Base-by-base conservation (phyloP, 2,888 invertebrate species). In the Prosapia bicincta region DNA sequence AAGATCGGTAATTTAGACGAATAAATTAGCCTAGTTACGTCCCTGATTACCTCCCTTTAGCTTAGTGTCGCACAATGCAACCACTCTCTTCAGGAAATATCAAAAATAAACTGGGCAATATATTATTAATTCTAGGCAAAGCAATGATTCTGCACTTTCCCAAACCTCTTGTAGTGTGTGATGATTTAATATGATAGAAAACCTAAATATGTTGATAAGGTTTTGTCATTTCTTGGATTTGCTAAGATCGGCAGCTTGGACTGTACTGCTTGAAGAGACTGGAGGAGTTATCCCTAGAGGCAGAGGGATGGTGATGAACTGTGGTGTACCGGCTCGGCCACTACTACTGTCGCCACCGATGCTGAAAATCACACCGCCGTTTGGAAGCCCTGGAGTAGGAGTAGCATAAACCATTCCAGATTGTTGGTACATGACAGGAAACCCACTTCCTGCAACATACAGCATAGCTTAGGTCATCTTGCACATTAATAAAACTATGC, bases 391-490 rank as follows among this genome's bases (percentile, higher is more conserved):
- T 1, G 81, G 78, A 9, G 79, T 76, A 9, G 85, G 85, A 13
- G 86, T 83, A 0, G 86, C 85, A 80, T 86, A 87, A 83, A 87
- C 85, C 84, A 86, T 84, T 65, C 86, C 86, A 78, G 86, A 85
- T 0, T 86, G 83, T 80, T 86, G 86, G 78, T 86, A 86, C 75
- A 86, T 82, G 65, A 86, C 78, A 1, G 84, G 85, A 26, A 83
- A 82, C 3, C 83, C 74, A 72, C 69, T 72, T 43, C 68, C 76
- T 74, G 67, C 7, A 71, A 75, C 26, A 71, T 5, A n/a, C n/a
- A n/a, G n/a, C n/a, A n/a, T n/a, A n/a, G n/a, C n/a, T n/a, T n/a
- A n/a, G n/a, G n/a, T n/a, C n/a, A n/a, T n/a, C n/a, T n/a, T n/a
- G n/a, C n/a, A n/a, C n/a, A n/a, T n/a, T n/a, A n/a, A n/a, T n/a